Percentiles rank a stretch among this genome's conserved stretches.
phyloP scores from a whole-genome alignment of 2,888 invertebrate species.

The Glyphotaelius pellucidus region DNA sequence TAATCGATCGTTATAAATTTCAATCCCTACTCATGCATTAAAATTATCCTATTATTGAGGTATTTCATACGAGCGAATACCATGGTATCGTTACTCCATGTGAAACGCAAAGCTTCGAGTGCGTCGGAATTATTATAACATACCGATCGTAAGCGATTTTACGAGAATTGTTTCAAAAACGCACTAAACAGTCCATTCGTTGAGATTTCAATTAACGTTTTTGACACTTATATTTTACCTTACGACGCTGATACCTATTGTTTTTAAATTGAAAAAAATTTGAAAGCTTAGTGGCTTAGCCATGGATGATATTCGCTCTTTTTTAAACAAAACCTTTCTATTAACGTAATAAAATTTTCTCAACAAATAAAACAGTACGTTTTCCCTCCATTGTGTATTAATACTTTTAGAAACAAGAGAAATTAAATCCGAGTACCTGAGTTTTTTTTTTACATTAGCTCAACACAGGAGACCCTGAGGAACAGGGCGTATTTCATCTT shows the following conservation, averaged over 20 bases:
- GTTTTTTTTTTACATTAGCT: no score
- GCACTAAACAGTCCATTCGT: background rate
- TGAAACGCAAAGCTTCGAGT: background rate
- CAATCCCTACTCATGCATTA: background rate
- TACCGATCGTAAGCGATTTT: conserved; percentile 1
- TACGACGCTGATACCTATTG: background rate
- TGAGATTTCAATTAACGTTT: background rate
- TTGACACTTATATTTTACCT: background rate
- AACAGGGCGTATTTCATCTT: no score
- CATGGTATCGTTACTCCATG: background rate
- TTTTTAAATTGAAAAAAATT: background rate
- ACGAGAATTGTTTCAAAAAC: background rate
- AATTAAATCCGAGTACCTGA: background rate
- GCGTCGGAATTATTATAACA: background rate
- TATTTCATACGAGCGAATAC: background rate
- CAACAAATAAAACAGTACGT: background rate
- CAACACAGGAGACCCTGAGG: no score
- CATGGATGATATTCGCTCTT: background rate
- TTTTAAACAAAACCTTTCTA: background rate
- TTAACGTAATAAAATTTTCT: background rate
- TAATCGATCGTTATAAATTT: background rate
- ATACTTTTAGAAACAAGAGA: background rate
- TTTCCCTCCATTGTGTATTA: background rate
- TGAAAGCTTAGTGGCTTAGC: background rate
- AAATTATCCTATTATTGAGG: background rate